A percentile compares a stretch with the other conserved stretches of the same genome.
phyloP scores from a whole-genome alignment of 1,140 invertebrate species.

The Brachionus sp. region DNA sequence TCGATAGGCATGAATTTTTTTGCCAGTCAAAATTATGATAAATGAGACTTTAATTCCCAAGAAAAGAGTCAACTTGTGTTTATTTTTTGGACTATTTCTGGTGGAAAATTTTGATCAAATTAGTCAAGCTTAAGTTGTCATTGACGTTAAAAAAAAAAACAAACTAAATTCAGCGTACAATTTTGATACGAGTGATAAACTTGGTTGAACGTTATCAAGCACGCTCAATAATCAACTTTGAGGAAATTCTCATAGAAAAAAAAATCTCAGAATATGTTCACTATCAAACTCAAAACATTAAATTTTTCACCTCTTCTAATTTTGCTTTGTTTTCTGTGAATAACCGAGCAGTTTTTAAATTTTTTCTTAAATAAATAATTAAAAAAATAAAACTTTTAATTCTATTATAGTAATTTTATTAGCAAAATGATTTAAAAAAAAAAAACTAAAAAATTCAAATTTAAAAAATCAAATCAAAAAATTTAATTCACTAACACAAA shows the following conservation, averaged over 20 bases:
- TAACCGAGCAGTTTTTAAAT: too few relatives aligned
- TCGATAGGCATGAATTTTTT: background rate
- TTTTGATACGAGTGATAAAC: background rate
- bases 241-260: too few relatives aligned
- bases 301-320: too few relatives aligned
- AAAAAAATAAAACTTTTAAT: too few relatives aligned
- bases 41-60: conserved; percentile 17
- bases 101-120: conserved; percentile 30
- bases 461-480: background rate
- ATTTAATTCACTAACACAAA: background rate
- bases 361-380: too few relatives aligned
- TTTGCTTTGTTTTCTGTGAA: too few relatives aligned
- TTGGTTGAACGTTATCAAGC: background rate
- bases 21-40: background rate
- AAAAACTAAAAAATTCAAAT: background rate
- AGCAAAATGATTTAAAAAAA: background rate
- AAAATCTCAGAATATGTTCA: too few relatives aligned
- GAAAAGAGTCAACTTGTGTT: background rate
- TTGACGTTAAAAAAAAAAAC: background rate
- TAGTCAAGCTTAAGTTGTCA: background rate
- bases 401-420: too few relatives aligned
- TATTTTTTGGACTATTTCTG: background rate
- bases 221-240: too few relatives aligned
- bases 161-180: background rate
- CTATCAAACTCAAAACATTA: too few relatives aligned